Conservation (phyloP, 2,113 vertebrate species). For the Cyprinus carpio region DNA sequence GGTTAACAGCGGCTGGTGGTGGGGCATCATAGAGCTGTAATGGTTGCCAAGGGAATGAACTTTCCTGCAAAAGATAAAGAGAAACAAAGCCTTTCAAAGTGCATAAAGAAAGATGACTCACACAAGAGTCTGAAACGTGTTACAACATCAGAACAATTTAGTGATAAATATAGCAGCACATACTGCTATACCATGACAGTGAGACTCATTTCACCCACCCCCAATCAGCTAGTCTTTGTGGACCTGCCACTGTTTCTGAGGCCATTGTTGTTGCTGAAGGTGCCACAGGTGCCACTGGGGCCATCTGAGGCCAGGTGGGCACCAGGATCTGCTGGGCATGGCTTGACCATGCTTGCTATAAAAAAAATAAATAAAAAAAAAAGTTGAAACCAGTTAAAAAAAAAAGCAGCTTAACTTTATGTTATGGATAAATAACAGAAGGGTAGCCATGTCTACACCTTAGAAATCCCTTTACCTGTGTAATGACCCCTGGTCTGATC, state of each 20-base stretch:
- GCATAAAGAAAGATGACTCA: constrained; percentile 38
- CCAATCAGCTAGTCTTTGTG: constrained; percentile 95
- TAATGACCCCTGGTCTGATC: constrained; percentile 91
- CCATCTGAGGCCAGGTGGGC: constrained; percentile 93
- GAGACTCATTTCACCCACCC: constrained; percentile 77
- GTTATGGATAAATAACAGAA: neutral
- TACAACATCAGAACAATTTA: constrained; percentile 9
- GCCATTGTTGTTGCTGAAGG: constrained; percentile 81
- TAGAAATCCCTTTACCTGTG: constrained; percentile 80
- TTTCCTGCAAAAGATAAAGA: constrained; percentile 78
- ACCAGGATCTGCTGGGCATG: constrained; percentile 91
- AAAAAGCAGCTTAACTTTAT: neutral
- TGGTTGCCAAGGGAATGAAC: constrained; percentile 91
- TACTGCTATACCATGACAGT: neutral
- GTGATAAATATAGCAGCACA: neutral
- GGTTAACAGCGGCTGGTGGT: constrained; percentile 90
- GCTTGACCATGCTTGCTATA: constrained; percentile 86
- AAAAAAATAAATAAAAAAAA: constrained; percentile 38
- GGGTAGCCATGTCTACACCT: neutral
- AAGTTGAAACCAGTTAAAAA: neutral
- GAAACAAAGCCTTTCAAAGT: constrained; percentile 48
- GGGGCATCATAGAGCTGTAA: constrained; percentile 91
- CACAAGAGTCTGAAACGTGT: constrained; percentile 28
- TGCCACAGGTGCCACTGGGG: constrained; percentile 63
- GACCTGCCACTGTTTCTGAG: constrained; percentile 88